Conservation (phyloP, 1,140 invertebrate species). For the Matsumurasca onukii region DNA sequence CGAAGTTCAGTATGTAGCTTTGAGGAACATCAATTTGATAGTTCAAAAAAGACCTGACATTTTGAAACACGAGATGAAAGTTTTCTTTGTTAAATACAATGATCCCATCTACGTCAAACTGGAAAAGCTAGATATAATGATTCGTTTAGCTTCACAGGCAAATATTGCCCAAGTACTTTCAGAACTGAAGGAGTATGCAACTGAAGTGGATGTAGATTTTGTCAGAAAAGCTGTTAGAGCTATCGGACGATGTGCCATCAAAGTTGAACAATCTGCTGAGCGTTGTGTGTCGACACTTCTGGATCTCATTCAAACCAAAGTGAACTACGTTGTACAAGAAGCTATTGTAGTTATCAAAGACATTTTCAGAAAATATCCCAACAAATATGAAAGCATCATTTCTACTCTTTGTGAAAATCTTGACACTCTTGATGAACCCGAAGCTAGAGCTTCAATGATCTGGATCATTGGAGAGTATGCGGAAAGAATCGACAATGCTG, state of each 20-base stretch:
- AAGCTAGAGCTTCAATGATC: conserved; percentile 99
- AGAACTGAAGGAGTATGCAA: conserved; percentile 90
- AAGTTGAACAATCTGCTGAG: conserved; percentile 98
- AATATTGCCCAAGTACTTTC: conserved; percentile 99
- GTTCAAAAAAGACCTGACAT: conserved; percentile 99
- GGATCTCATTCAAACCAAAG: conserved; percentile 99
- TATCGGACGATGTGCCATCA: conserved; percentile 98
- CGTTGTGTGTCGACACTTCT: conserved; percentile 96
- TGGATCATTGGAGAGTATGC: conserved; percentile 99
- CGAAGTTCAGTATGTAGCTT: conserved; percentile 98
- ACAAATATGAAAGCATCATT: conserved; percentile 99
- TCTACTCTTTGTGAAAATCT: conserved; percentile 99
- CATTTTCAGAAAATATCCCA: conserved; percentile 99
- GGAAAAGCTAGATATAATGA: conserved; percentile 99
- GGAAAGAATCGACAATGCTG: conserved; percentile 99
- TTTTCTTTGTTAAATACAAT: conserved; percentile 99
- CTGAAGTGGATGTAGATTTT: conserved; percentile 95
- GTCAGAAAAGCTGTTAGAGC: conserved; percentile 97
- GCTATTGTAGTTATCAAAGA: conserved; percentile 99
- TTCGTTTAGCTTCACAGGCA: conserved; percentile 93
- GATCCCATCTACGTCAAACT: conserved; percentile 99
- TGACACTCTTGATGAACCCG: conserved; percentile 98
- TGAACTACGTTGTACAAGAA: conserved; percentile 99
- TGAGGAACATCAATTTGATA: conserved; percentile 98
- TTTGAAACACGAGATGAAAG: conserved; percentile 99